Evolutionary conservation across 2,113 vertebrate genomes (phyloP).

Genomic region (Limnothrissa miodon): DNA sequence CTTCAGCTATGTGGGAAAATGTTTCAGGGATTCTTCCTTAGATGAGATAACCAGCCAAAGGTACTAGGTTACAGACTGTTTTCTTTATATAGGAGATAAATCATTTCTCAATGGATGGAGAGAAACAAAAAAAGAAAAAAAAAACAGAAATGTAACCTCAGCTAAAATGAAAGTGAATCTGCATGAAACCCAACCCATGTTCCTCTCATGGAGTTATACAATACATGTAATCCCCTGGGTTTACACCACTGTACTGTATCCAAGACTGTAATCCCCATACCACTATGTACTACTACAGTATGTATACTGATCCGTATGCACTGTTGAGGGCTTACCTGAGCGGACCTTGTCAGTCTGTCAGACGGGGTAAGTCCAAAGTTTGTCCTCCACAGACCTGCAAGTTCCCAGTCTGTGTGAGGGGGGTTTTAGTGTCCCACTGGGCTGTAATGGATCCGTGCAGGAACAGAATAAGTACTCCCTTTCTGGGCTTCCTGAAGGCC

Average conservation of each 20-base stretch:
- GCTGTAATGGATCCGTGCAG: neutral
- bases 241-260: neutral
- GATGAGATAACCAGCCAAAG: conserved; percentile 7
- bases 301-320: neutral
- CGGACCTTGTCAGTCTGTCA: neutral
- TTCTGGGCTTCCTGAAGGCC: neutral
- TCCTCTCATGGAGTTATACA: neutral
- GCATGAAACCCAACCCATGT: neutral
- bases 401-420: neutral
- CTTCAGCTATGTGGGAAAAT: conserved; percentile 15
- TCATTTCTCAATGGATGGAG: neutral
- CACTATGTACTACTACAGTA: neutral
- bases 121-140: no score
- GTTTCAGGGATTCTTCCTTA: neutral
- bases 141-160: neutral
- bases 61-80: neutral
- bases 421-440: neutral
- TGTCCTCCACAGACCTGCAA: neutral
- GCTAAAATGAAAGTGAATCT: neutral
- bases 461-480: neutral
- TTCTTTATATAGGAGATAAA: neutral
- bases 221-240: neutral
- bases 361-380: neutral
- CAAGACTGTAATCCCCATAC: neutral
- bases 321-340: neutral